Evolutionary conservation across 2,113 vertebrate species (phyloP).

Genomic region (Odocoileus virginianus): DNA sequence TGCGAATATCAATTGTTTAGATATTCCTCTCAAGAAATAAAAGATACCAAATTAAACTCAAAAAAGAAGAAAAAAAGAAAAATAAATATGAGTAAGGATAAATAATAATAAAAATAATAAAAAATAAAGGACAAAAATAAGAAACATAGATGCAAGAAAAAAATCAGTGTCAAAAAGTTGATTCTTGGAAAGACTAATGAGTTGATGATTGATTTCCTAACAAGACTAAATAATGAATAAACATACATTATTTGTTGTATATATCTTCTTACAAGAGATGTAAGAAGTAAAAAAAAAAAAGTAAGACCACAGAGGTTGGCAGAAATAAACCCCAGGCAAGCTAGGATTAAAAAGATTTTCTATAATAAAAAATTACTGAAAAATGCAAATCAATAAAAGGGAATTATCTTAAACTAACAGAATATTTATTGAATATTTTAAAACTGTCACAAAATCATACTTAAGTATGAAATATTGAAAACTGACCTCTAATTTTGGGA

Average conservation of each 20-base stretch:
- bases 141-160: background rate
- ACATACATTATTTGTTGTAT: no score
- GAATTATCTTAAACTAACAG: background rate
- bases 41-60: background rate
- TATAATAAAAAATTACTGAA: background rate
- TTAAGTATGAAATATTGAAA: background rate
- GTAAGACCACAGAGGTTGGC: background rate
- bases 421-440: background rate
- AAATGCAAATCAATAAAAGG: background rate
- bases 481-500: background rate
- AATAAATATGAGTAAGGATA: background rate
- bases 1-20: background rate
- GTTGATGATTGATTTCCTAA: background rate
- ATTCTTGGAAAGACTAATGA: background rate
- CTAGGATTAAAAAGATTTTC: background rate
- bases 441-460: background rate
- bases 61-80: background rate
- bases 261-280: background rate
- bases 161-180: background rate
- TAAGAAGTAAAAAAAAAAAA: background rate
- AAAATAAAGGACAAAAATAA: background rate
- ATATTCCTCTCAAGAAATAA: background rate
- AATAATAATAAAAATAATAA: background rate
- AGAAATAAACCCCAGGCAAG: background rate
- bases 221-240: background rate